A percentile compares a stretch with the other conserved stretches of the same genome.
phyloP scores from a whole-genome alignment of 2,113 vertebrate species.

The Pelecanus crispus region DNA sequence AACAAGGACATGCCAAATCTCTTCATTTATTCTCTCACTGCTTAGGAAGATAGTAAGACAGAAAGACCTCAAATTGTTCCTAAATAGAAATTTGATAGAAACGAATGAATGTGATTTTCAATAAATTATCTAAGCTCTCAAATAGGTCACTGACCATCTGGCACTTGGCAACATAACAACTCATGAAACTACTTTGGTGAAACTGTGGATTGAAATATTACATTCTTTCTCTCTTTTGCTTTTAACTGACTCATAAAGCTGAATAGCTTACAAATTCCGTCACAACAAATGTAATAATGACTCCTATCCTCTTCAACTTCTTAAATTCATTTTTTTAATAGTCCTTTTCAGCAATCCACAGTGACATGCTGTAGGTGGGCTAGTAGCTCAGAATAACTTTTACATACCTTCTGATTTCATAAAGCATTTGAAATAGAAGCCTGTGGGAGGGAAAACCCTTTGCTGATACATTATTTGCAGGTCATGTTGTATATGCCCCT shows the following conservation, averaged over 20 bases:
- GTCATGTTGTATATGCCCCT: conserved; percentile 56
- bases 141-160: conserved; percentile 38
- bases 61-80: not conserved
- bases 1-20: not conserved
- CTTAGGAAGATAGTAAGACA: not conserved
- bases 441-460: conserved; percentile 71
- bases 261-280: conserved; percentile 13
- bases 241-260: not conserved
- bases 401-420: conserved; percentile 46
- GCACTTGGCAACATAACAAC: not conserved
- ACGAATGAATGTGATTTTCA: not conserved
- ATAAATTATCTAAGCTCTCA: conserved; percentile 20
- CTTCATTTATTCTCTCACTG: not conserved
- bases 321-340: conserved; percentile 6
- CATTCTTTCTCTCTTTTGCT: not conserved
- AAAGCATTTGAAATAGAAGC: conserved; percentile 66
- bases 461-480: conserved; percentile 63
- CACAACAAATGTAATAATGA: conserved; percentile 38
- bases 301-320: not conserved
- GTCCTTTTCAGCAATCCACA: conserved; percentile 17
- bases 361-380: conserved; percentile 55
- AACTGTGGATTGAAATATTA: conserved; percentile 3
- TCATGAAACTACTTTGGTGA: not conserved
- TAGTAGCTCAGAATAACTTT: conserved; percentile 56
- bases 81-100: not conserved